Base-by-base conservation (phyloP, 2,888 invertebrate species). In the Cerceris rybyensis region DNA sequence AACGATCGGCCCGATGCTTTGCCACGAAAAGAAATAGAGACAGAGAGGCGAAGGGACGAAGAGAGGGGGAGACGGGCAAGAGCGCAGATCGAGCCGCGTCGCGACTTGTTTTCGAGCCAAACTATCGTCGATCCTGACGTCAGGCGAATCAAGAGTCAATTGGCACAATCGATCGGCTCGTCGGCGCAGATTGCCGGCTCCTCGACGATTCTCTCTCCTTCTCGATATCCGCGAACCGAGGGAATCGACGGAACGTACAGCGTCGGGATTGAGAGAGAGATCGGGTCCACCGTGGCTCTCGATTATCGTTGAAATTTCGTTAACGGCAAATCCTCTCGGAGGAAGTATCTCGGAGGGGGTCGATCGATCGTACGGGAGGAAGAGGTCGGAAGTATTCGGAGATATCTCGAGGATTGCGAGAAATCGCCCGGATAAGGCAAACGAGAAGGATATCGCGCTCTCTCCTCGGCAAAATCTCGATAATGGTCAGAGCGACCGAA, bases 61-160 rank as follows among this genome's bases (percentile, higher is more conserved):
- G 46, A 46, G 13, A 16, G 8, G 0, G n/a, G 1, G 54, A 11
- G 54, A 16, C 54, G 5, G 13, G 54, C 7, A 14, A 11, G n/a
- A n/a, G 7, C 54, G 9, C 49, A 2, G 50, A 16, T 49, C 50
- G 63, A 76, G 58, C 58, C 41, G n/a, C 39, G 42, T n/a, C 16
- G 17, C 58, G 39, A 14, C 59, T 69, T 57, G 71, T 68, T 74
- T 70, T 67, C 58, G 67, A 60, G 54, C 75, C 59, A 69, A 64
- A 50, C 52, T 69, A 74, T 70, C 66, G 59, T 9, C 64, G 49
- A 63, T 50, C 17, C 28, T 81, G 78, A 84, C 78, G 82, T 84
- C 84, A 67, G 54, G 50, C 8, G 64, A 57, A 67, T 65, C 68
- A 77, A 78, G 73, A 86, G 88, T 88, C 88, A 90, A 90, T 87